Conservation (phyloP, 1,140 invertebrate genomes). For the Sycobia sp. region DNA sequence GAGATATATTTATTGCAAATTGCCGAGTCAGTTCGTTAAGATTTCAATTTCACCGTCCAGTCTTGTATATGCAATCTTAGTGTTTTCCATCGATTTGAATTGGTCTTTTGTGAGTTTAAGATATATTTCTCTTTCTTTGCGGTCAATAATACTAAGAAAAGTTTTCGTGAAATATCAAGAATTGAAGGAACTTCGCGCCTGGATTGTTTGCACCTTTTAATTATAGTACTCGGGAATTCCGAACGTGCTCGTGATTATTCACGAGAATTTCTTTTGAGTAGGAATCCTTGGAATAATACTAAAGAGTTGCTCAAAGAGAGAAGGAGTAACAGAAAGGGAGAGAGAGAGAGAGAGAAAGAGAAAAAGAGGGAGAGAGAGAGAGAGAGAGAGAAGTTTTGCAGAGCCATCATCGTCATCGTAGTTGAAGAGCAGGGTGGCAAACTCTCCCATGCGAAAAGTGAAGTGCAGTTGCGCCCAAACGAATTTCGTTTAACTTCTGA, state of each 20-base stretch:
- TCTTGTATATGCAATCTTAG: no score
- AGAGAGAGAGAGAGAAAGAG: not conserved
- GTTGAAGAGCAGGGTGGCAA: not conserved
- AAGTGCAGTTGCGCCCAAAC: conserved; percentile 22
- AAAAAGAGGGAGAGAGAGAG: not conserved
- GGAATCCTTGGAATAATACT: conserved; percentile 13
- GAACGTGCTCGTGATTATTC: conserved; percentile 15
- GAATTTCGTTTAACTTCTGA: not conserved
- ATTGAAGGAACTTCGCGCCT: not conserved
- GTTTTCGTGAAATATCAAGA: not conserved
- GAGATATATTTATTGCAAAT: no score
- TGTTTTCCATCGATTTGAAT: no score
- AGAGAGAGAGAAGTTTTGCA: not conserved
- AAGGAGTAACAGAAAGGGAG: not conserved
- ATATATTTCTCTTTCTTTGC: no score
- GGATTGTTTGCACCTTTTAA: conserved; percentile 35
- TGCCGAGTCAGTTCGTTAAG: no score
- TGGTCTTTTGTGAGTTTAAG: no score
- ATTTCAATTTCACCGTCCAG: no score
- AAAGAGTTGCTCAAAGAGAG: not conserved
- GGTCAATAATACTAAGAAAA: no score
- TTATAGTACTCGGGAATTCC: conserved; percentile 20
- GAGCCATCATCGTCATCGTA: not conserved
- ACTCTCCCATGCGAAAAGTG: conserved; percentile 17
- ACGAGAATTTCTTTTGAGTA: conserved; percentile 28